These are phyloP conservation scores for Danaus melanippus DNA, from an alignment of 1,140 invertebrate genomes.

Conservation along the genomic window DNA sequence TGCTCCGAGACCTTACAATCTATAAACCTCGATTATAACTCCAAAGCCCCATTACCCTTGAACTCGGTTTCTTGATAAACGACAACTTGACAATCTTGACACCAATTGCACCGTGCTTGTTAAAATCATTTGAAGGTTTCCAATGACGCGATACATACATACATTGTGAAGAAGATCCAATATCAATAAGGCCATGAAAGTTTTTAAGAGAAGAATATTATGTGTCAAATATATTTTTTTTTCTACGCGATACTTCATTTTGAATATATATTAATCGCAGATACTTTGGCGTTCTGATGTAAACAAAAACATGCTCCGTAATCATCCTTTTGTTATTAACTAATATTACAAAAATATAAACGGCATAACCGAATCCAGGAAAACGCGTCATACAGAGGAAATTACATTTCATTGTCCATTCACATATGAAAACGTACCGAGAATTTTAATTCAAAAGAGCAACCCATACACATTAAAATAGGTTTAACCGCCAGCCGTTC, in stretches of 20 bases:
- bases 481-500: slow-evolving; percentile 67
- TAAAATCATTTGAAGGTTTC: slow-evolving; percentile 9
- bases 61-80: slow-evolving; percentile 18
- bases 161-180: neutral
- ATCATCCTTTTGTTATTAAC: too few species aligned
- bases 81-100: slow-evolving; percentile 23
- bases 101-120: slow-evolving; percentile 15
- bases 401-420: slow-evolving; percentile 65
- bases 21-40: slow-evolving; percentile 5
- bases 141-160: neutral
- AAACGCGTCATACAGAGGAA: slow-evolving; percentile 36
- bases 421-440: slow-evolving; percentile 40
- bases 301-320: too few species aligned
- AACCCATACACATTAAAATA: slow-evolving; percentile 69
- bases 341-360: neutral
- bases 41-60: slow-evolving; percentile 11
- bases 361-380: neutral
- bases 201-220: slow-evolving; percentile 7
- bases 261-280: neutral
- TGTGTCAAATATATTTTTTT: neutral
- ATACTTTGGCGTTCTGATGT: too few species aligned
- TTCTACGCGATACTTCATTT: too few species aligned
- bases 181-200: neutral
- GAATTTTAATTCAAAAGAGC: slow-evolving; percentile 67
- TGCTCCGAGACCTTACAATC: too few species aligned